These are phyloP conservation scores for Puma concolor DNA, from an alignment of 2,113 vertebrate genomes.

Conservation along the genomic window DNA sequence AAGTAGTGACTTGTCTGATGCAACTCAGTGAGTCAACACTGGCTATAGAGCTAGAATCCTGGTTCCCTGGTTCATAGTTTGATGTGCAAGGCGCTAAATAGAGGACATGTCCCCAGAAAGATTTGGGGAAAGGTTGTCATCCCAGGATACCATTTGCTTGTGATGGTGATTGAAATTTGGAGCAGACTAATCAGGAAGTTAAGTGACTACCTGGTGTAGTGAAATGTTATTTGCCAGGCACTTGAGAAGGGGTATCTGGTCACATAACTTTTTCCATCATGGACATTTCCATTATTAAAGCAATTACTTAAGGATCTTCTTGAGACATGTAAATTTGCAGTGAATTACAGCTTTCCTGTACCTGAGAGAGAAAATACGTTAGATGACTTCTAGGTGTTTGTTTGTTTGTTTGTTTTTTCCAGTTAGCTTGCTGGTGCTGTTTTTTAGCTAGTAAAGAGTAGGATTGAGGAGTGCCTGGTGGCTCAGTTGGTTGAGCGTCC, in stretches of 20 bases:
- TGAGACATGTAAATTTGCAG: background rate
- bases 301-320: background rate
- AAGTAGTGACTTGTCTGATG: background rate
- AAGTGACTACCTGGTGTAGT: background rate
- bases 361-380: background rate
- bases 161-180: background rate
- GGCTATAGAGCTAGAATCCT: background rate
- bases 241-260: background rate
- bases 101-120: background rate
- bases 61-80: background rate
- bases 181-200: background rate
- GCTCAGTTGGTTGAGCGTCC: too few species aligned
- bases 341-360: background rate
- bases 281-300: conserved; percentile 11
- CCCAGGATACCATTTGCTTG: background rate
- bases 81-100: fast-evolving
- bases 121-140: background rate
- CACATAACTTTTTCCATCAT: background rate
- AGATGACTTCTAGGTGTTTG: background rate
- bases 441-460: background rate
- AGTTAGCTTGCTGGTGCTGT: background rate
- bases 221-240: background rate
- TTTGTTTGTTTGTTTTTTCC: background rate
- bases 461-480: background rate
- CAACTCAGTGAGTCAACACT: background rate